Percentiles rank a stretch among this genome's conserved stretches.
Evolutionary conservation across 2,888 invertebrate genomes (phyloP).

Genomic region (Eupeodes latifasciatus): DNA sequence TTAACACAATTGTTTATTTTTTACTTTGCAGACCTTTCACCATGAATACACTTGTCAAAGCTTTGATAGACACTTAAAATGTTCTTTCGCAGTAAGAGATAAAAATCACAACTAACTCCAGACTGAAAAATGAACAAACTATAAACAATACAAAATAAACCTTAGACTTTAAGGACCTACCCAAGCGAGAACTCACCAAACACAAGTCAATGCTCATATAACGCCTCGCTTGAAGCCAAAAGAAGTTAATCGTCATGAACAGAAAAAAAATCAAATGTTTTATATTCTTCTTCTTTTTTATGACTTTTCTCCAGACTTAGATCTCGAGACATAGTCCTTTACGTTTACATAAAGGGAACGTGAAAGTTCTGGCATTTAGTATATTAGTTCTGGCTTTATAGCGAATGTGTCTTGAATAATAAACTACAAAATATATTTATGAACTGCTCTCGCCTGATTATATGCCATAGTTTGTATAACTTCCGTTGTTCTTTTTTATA

Average conservation of each 20-base stretch:
- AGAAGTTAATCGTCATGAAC: slow-evolving; percentile 52
- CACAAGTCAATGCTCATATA: slow-evolving; percentile 44
- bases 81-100: slow-evolving; percentile 53
- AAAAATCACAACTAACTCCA: slow-evolving; percentile 65
- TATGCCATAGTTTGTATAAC: slow-evolving; percentile 3
- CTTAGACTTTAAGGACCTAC: slow-evolving; percentile 21
- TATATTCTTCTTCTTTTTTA: slow-evolving; percentile 60
- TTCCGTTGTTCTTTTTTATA: slow-evolving; percentile 42
- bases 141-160: background rate
- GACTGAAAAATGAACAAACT: background rate
- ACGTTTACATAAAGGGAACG: background rate
- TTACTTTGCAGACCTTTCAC: background rate
- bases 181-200: background rate
- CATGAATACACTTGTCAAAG: slow-evolving; percentile 22
- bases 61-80: slow-evolving; percentile 61
- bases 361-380: slow-evolving; percentile 1
- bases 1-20: too few relatives aligned
- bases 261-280: slow-evolving; percentile 67
- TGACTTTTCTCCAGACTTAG: slow-evolving; percentile 14
- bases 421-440: slow-evolving; percentile 72
- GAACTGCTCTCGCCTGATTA: slow-evolving; percentile 62
- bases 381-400: slow-evolving; percentile 15
- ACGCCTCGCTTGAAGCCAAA: slow-evolving; percentile 31
- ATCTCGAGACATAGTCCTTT: background rate
- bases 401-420: slow-evolving; percentile 61